phyloP scores from a whole-genome alignment of 1,140 invertebrate genomes.

The Lysiphlebus fabarum region DNA sequence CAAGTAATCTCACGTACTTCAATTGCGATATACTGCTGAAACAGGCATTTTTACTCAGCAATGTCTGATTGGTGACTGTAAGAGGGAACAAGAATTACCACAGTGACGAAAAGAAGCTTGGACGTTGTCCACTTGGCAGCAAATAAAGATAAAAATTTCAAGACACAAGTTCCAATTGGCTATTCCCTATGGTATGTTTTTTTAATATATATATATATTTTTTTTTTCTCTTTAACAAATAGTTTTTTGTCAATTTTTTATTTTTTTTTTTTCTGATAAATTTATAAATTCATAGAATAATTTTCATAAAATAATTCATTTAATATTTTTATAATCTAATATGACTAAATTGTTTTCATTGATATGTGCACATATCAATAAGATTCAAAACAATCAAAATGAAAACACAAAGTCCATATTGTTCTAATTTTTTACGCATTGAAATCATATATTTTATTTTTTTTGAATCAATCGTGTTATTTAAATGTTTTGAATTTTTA shows the following conservation, averaged over 20 bases:
- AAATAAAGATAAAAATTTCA: constrained; percentile 26
- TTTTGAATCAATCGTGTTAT: too few relatives aligned
- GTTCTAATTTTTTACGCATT: too few relatives aligned
- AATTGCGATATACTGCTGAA: constrained; percentile 35
- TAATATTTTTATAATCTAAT: too few relatives aligned
- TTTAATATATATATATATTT: too few relatives aligned
- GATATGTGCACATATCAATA: too few relatives aligned
- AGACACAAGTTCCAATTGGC: constrained; percentile 7
- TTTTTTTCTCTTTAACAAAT: not conserved
- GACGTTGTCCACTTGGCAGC: constrained; percentile 37
- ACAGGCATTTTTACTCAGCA: constrained; percentile 37
- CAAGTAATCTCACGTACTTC: constrained; percentile 34
- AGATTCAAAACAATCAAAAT: too few relatives aligned
- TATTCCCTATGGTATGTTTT: not conserved
- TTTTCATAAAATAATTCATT: too few relatives aligned
- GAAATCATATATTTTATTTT: too few relatives aligned
- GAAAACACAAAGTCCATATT: too few relatives aligned
- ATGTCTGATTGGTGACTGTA: constrained; percentile 36
- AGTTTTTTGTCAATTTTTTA: not conserved
- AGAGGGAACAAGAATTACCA: too few relatives aligned
- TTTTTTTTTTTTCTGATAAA: not conserved
- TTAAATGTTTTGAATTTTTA: too few relatives aligned
- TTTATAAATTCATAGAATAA: not conserved
- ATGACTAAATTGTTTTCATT: too few relatives aligned
- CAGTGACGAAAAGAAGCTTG: constrained; percentile 37